Evolutionary conservation across 2,888 invertebrate genomes (phyloP).

Genomic region (Heliconius ismenius): DNA sequence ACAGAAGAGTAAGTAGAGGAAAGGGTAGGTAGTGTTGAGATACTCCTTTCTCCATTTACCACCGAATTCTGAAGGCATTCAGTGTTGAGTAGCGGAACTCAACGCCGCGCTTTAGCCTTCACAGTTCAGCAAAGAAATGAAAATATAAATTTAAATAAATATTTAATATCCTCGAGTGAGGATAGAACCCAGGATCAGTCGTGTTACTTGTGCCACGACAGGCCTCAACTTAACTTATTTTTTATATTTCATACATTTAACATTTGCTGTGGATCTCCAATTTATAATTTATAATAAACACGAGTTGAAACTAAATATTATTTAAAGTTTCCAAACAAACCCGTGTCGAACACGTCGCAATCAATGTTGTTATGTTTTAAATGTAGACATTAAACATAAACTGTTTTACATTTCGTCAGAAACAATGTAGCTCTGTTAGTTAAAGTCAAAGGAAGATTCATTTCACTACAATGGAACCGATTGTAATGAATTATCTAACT

Average conservation of each 20-base stretch:
- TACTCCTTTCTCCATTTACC: too few species aligned
- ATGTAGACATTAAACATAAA: constrained; percentile 59
- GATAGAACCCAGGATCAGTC: too few species aligned
- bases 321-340: constrained; percentile 49
- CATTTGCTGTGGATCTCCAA: neutral
- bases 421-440: constrained; percentile 58
- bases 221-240: too few species aligned
- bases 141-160: too few species aligned
- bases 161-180: too few species aligned
- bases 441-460: constrained; percentile 32
- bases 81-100: too few species aligned
- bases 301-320: neutral
- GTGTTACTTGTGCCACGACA: too few species aligned
- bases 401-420: constrained; percentile 63
- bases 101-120: too few species aligned
- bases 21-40: too few species aligned
- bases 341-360: constrained; percentile 50
- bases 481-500: constrained; percentile 27
- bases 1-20: too few species aligned
- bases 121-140: too few species aligned
- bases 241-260: neutral
- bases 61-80: too few species aligned
- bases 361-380: constrained; percentile 55
- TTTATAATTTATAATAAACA: constrained; percentile 1
- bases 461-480: constrained; percentile 41